Evolutionary conservation across 2,888 invertebrate species (phyloP).

Genomic region (Icerya purchasi): DNA sequence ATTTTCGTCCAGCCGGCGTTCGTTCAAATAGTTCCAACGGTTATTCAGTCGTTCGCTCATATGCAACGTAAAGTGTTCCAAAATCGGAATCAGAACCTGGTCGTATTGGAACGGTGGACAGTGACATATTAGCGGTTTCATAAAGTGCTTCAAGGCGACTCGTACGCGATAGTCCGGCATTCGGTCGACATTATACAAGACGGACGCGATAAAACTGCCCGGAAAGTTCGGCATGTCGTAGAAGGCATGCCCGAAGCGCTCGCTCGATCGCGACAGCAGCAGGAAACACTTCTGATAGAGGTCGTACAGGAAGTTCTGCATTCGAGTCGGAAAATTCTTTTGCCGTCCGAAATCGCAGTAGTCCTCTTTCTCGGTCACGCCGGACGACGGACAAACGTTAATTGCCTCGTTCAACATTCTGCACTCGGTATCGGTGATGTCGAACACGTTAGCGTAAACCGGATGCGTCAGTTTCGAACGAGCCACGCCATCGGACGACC

Average conservation of each 20-base stretch:
- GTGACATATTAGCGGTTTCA: slow-evolving; percentile 64
- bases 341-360: slow-evolving; percentile 12
- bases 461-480: slow-evolving; percentile 21
- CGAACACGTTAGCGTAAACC: slow-evolving; percentile 9
- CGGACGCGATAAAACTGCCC: slow-evolving; percentile 45
- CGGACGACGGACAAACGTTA: slow-evolving; percentile 6
- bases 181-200: slow-evolving; percentile 43
- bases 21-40: slow-evolving; percentile 60
- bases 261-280: slow-evolving; percentile 53
- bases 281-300: slow-evolving; percentile 65
- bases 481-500: slow-evolving; percentile 35
- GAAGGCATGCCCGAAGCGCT: slow-evolving; percentile 63
- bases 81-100: slow-evolving; percentile 51
- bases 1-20: slow-evolving; percentile 51
- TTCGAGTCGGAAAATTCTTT: slow-evolving; percentile 41
- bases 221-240: slow-evolving; percentile 57
- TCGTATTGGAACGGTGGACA: slow-evolving; percentile 65
- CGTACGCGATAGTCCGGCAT: slow-evolving; percentile 72
- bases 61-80: slow-evolving; percentile 51
- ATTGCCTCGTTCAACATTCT: slow-evolving; percentile 11
- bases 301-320: slow-evolving; percentile 61
- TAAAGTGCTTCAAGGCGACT: slow-evolving; percentile 58
- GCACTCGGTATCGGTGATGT: slow-evolving; percentile 13
- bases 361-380: slow-evolving; percentile 9
- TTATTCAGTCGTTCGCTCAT: slow-evolving; percentile 38